Evolutionary conservation across 2,888 invertebrate genomes (phyloP).

Genomic region (Lobophora halterata): DNA sequence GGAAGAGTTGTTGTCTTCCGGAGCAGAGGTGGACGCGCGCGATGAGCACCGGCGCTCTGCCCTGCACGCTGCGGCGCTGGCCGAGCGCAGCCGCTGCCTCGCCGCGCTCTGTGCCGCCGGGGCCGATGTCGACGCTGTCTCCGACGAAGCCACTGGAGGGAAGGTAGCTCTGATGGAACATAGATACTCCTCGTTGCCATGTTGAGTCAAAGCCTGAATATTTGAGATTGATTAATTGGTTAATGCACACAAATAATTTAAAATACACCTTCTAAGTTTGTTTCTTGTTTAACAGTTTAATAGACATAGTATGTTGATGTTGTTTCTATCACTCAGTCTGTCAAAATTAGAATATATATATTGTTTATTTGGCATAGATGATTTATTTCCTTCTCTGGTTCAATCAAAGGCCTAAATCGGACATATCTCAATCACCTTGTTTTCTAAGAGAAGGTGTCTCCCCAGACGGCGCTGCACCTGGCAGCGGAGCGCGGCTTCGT

Average conservation of each 20-base stretch:
- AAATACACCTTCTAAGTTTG: too few relatives aligned
- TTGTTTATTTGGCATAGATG: too few relatives aligned
- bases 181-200: too few relatives aligned
- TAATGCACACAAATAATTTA: too few relatives aligned
- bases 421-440: background rate
- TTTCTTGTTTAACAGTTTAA: too few relatives aligned
- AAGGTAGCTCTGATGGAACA: constrained; percentile 69
- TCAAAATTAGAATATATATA: too few relatives aligned
- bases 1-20: constrained; percentile 87
- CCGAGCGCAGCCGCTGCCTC: constrained; percentile 88
- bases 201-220: too few relatives aligned
- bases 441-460: constrained; percentile 2
- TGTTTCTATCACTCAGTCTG: too few relatives aligned
- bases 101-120: constrained; percentile 85
- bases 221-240: too few relatives aligned
- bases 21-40: constrained; percentile 85
- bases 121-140: constrained; percentile 85
- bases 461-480: constrained; percentile 89
- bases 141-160: constrained; percentile 84
- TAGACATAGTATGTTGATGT: too few relatives aligned
- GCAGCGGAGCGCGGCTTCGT: constrained; percentile 90
- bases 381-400: too few relatives aligned
- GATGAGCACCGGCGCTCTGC: constrained; percentile 89
- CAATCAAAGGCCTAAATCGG: too few relatives aligned
- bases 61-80: constrained; percentile 90